Base-by-base conservation (phyloP, 1,140 invertebrate genomes). In the Diabrotica undecimpunctata region DNA sequence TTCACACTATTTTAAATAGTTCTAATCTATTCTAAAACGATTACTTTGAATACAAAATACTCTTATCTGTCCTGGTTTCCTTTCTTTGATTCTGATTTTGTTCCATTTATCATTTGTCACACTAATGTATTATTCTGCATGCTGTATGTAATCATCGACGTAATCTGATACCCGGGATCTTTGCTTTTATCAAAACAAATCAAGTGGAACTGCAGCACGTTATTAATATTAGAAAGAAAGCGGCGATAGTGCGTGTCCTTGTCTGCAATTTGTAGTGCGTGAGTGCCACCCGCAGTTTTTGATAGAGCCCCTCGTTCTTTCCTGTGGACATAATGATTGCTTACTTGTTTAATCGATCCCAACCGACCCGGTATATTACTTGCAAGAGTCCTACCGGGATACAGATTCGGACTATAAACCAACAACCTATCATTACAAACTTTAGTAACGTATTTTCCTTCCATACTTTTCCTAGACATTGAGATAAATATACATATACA, bases 301-400 rank as follows among this genome's bases (percentile, higher is more conserved):
- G 62, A 62, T 65, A 57, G n/a, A 66, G 60, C 46, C 54, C 59
- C 55, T 36, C 55, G 56, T 64, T 60, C 62, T 55, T 54, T 63
- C 61, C 54, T 54, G 59, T 55, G 59, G 64, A 68, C 67, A 68
- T 68, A 62, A 68, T 68, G 63, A 69, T 66, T 52, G 61, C 54
- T 63, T 69, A 62, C 59, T 69, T 69, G 67, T 69, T 69, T 69
- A 69, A 69, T 69, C 67, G 67, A 69, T 69, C 66, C 25, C 64
- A 62, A 66, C 56, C 67, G 63, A 54, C 64, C 50, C 53, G 58
- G 67, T 66, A 63, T 66, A 69, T 64, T 69, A 69, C 56, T 56
- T 66, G 61, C 67, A 66, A 64, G 59, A 64, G 60, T 57, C 63
- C 61, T 57, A 36, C 7, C 5, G 36, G 12, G 36, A n/a, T 12